Percentiles rank a stretch among this genome's conserved stretches.
These are phyloP conservation scores for Acomys russatus DNA, from an alignment of 2,797 vertebrate genomes.

Conservation along the genomic window DNA sequence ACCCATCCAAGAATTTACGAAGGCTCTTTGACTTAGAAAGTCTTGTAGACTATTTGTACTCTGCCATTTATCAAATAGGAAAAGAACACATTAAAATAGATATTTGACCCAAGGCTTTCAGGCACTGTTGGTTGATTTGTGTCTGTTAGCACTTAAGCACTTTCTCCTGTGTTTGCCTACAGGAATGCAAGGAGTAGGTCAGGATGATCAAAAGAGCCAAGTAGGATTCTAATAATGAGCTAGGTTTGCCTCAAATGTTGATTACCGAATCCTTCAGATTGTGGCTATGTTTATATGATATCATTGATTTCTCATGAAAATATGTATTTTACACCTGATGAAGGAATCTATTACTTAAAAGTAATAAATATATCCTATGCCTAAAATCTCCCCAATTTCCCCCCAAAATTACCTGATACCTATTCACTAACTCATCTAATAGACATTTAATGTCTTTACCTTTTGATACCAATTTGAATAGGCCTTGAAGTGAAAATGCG, in stretches of 20 bases:
- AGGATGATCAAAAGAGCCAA: neutral
- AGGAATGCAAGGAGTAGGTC: no score
- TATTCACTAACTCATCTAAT: neutral
- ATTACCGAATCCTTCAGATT: neutral
- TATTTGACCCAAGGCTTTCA: neutral
- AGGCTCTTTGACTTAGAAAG: neutral
- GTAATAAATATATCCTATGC: neutral
- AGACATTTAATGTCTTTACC: neutral
- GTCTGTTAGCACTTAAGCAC: neutral
- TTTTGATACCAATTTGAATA: no score
- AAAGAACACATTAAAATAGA: neutral
- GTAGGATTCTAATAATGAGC: neutral
- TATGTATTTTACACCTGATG: neutral
- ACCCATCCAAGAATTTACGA: neutral
- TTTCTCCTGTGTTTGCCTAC: neutral
- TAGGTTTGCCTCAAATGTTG: neutral
- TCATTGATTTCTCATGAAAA: neutral
- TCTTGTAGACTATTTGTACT: neutral
- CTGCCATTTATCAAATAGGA: neutral
- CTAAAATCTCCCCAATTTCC: neutral
- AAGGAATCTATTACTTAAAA: neutral
- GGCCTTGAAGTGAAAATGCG: no score
- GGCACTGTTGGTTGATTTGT: neutral
- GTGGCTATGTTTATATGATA: neutral
- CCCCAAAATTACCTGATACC: neutral